Evolutionary conservation across 1,140 invertebrate genomes (phyloP).

Genomic region (Apis cerana): DNA sequence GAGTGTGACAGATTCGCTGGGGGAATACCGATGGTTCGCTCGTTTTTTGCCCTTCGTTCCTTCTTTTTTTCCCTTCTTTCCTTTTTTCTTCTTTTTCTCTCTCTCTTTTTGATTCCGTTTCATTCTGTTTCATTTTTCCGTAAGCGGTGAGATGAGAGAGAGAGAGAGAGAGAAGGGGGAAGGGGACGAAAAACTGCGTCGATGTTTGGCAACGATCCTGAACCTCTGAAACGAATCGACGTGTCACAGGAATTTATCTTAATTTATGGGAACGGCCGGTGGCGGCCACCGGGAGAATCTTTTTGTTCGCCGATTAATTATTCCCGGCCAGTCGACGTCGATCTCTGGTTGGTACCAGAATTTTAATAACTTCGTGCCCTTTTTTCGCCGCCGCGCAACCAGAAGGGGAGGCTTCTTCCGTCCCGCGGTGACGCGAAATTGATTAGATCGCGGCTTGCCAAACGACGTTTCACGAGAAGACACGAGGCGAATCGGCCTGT

Average conservation of each 20-base stretch:
- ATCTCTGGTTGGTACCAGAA: constrained; percentile 25
- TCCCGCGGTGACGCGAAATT: constrained; percentile 24
- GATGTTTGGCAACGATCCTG: constrained; percentile 59
- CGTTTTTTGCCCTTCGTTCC: constrained; percentile 36
- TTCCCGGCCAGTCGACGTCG: constrained; percentile 30
- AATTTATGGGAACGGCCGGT: constrained; percentile 18
- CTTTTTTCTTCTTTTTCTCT: background rate
- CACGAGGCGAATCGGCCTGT: background rate
- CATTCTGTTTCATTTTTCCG: constrained; percentile 26
- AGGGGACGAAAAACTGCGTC: constrained; percentile 54
- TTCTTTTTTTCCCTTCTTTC: background rate
- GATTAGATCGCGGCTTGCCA: constrained; percentile 19
- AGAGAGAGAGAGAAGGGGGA: background rate
- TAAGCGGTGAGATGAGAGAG: background rate
- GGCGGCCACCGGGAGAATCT: constrained; percentile 6
- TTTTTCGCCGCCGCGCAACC: background rate
- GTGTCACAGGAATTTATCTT: constrained; percentile 45
- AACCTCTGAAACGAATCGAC: constrained; percentile 38
- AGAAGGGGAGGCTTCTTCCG: background rate
- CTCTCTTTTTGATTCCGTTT: background rate
- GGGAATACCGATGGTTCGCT: constrained; percentile 52
- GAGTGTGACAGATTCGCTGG: constrained; percentile 56
- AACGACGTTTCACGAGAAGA: background rate
- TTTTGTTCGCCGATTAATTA: constrained; percentile 35
- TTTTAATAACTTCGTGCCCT: constrained; percentile 29